Base-by-base conservation (phyloP, 1,140 invertebrate genomes). In the Diachasma alloeum region DNA sequence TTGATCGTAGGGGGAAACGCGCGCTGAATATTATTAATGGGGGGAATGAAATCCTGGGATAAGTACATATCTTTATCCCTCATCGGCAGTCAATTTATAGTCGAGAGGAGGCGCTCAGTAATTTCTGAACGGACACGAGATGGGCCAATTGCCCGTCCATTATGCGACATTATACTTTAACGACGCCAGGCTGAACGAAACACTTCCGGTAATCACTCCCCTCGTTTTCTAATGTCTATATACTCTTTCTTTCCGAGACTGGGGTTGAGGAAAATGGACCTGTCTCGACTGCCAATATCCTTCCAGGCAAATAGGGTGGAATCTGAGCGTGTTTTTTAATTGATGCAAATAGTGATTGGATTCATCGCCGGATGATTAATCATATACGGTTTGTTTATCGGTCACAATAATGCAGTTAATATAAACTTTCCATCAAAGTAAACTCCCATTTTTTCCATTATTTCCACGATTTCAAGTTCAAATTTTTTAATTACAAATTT, bases 101-200 rank as follows among this genome's bases (percentile, higher is more conserved):
- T 53, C 1, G 26, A 72, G 31, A 56, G 24, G 53, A 0, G 31
- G 72, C 6, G 31, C 31, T 31, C 31, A 48, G 53, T 63, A 73
- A 73, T 73, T 73, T 53, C 36, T 53, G 53, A 31, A n/a, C 46
- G 17, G 56, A 59, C 31, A 63, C 70, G 53, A n/a, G 48, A 63
- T 37, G 24, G 56, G 46, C 72, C 53, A 73, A 59, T 73, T 53
- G 72, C 37, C 37, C 72, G 84, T 81, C 84, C 82, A 85, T 83
- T 87, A 86, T 85, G 85, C 82, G 84, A 85, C 85, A 86, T 86
- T 84, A 83, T 76, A 59, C 72, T 74, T 66, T 72, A 75, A 42
- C 75, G 66, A 72, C 48, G 24, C 37, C 63, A 70, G 72, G 48
- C 44, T 74, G 46, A 75, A 63, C 73, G 78, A 73, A 71, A 66